Percentiles rank a stretch among this genome's conserved stretches.
phyloP scores from a whole-genome alignment of 2,888 invertebrate species.

The Eupithecia dodoneata region DNA sequence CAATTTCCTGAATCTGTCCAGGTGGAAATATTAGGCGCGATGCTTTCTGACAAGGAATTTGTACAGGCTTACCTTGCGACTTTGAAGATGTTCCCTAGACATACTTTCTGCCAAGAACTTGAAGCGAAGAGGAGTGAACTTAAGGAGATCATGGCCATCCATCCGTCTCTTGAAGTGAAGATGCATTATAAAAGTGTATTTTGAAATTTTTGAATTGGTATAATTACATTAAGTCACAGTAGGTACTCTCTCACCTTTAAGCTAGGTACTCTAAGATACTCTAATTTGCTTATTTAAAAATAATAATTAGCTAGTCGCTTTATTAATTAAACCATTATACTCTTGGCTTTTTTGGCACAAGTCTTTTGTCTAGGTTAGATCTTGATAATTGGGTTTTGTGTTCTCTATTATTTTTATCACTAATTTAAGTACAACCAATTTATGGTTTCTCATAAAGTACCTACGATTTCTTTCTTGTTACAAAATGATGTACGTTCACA shows the following conservation, averaged over 20 bases:
- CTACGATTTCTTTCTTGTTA: no score
- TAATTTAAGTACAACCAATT: no score
- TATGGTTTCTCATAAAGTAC: no score
- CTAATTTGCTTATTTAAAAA: not conserved
- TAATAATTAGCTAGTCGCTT: not conserved
- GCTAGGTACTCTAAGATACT: not conserved
- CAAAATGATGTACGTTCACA: no score
- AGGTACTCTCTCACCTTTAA: not conserved
- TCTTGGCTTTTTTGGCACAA: no score
- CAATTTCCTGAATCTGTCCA: conserved; percentile 30
- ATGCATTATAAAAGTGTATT: conserved; percentile 53
- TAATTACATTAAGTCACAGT: not conserved
- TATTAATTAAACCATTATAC: not conserved
- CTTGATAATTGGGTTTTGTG: no score
- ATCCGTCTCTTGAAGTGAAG: conserved; percentile 61
- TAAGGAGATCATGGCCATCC: conserved; percentile 43
- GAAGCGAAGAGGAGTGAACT: conserved; percentile 41
- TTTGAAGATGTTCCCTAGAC: conserved; percentile 47
- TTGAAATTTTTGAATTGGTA: conserved; percentile 2
- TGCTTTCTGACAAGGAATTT: conserved; percentile 55
- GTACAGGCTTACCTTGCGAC: conserved; percentile 58
- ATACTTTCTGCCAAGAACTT: conserved; percentile 14
- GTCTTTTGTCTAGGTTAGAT: no score
- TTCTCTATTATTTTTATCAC: no score
- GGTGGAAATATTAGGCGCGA: conserved; percentile 47